Evolutionary conservation across 2,888 invertebrate genomes (phyloP).

Genomic region (Drosophila monieri): DNA sequence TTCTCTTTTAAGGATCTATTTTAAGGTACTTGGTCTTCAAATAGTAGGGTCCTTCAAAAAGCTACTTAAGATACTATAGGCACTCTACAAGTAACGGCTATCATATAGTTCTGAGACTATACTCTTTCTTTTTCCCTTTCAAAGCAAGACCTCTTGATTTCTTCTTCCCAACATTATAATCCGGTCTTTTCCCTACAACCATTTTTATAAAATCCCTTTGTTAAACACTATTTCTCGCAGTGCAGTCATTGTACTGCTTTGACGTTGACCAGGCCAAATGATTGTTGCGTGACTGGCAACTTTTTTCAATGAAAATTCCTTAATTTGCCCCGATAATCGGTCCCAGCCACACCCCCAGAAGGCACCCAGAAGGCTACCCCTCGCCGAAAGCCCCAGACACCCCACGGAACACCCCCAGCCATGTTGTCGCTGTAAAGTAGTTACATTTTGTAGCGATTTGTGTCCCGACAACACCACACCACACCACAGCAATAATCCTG

Average conservation of each 20-base stretch:
- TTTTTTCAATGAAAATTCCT: conserved; percentile 70
- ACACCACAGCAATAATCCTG: conserved; percentile 57
- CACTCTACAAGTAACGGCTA: too few species aligned
- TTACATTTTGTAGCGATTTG: conserved; percentile 78
- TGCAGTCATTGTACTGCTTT: conserved; percentile 17
- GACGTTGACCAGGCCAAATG: conserved; percentile 58
- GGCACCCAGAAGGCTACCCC: background rate
- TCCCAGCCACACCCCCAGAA: background rate
- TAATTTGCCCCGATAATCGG: conserved; percentile 57
- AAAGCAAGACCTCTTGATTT: too few species aligned
- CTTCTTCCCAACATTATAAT: too few species aligned
- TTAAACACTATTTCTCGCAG: background rate
- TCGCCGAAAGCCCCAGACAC: background rate
- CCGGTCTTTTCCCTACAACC: too few species aligned
- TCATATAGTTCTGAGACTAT: too few species aligned
- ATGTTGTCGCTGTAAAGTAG: conserved; percentile 76
- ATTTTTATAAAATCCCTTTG: too few species aligned
- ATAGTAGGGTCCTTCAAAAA: too few species aligned
- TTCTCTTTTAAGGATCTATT: too few species aligned
- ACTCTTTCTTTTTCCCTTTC: too few species aligned
- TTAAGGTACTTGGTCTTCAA: too few species aligned
- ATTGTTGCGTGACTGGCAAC: conserved; percentile 81
- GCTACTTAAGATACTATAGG: too few species aligned
- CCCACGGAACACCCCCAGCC: conserved; percentile 17
- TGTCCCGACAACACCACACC: conserved; percentile 40